Evolutionary conservation across 2,888 invertebrate species (phyloP).

Genomic region (Erpobdella octoculata): DNA sequence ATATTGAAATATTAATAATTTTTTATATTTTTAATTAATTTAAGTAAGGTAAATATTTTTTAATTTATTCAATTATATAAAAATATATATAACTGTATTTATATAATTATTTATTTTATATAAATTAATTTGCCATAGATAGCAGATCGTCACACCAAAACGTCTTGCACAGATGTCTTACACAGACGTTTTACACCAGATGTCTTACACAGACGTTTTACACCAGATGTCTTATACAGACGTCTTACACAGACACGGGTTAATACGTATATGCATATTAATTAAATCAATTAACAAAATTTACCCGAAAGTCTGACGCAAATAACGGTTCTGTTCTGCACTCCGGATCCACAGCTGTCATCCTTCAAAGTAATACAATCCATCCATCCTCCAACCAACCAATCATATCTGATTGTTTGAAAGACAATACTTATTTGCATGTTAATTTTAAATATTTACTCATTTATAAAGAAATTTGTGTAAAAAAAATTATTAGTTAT

Average conservation of each 20-base stretch:
- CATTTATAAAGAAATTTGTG: not conserved
- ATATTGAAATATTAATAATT: too few species aligned
- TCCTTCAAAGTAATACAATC: not conserved
- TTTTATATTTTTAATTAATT: too few species aligned
- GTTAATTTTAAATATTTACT: not conserved
- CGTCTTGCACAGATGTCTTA: too few species aligned
- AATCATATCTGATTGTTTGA: not conserved
- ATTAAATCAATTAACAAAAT: not conserved
- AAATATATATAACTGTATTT: too few species aligned
- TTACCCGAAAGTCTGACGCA: conserved; percentile 26
- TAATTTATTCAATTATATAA: too few species aligned
- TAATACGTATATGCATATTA: not conserved
- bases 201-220: not conserved
- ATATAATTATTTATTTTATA: too few species aligned
- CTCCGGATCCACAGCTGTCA: conserved; percentile 11
- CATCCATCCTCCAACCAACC: conserved; percentile 3
- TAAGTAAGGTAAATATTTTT: too few species aligned
- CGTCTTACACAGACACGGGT: not conserved
- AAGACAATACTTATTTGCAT: not conserved
- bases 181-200: too few species aligned
- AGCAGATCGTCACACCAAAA: too few species aligned
- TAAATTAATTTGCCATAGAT: too few species aligned
- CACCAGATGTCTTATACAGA: not conserved
- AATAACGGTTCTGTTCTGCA: conserved; percentile 30
- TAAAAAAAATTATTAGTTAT: not conserved